Conservation (phyloP, 2,888 invertebrate species). For the Limenitis camilla region DNA sequence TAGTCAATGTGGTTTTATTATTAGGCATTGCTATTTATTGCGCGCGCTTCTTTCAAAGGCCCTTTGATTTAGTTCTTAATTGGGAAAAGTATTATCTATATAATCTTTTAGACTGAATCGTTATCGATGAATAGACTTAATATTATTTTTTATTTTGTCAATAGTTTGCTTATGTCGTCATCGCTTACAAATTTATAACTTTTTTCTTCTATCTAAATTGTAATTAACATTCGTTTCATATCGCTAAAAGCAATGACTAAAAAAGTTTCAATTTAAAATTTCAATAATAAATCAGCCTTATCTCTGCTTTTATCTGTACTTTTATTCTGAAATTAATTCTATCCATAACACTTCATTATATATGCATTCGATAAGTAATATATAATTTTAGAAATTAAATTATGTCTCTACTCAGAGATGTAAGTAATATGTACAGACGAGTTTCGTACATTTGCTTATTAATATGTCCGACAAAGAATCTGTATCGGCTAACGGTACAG, state of each 20-base stretch:
- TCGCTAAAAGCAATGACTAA: too few species aligned
- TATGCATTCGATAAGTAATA: constrained; percentile 9
- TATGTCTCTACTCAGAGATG: constrained; percentile 22
- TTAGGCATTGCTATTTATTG: constrained; percentile 15
- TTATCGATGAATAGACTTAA: too few species aligned
- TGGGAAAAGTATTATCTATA: background rate
- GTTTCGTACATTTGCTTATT: constrained; percentile 61
- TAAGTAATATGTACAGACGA: constrained; percentile 45
- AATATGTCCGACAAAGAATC: constrained; percentile 63
- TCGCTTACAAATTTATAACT: too few species aligned
- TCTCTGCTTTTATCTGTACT: too few species aligned
- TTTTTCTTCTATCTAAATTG: too few species aligned
- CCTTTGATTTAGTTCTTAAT: constrained; percentile 8
- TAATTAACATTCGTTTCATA: too few species aligned
- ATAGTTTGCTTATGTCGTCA: too few species aligned
- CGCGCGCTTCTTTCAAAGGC: constrained; percentile 5
- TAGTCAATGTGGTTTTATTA: constrained; percentile 37
- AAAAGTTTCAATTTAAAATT: too few species aligned
- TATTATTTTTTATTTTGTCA: too few species aligned
- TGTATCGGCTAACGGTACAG: constrained; percentile 42
- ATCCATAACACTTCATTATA: constrained; percentile 1
- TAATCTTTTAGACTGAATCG: background rate
- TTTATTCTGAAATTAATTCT: too few species aligned
- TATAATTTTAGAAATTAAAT: constrained; percentile 19
- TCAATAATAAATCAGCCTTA: too few species aligned